Base-by-base conservation (phyloP, 2,888 invertebrate genomes). In the Nomada ruficornis region DNA sequence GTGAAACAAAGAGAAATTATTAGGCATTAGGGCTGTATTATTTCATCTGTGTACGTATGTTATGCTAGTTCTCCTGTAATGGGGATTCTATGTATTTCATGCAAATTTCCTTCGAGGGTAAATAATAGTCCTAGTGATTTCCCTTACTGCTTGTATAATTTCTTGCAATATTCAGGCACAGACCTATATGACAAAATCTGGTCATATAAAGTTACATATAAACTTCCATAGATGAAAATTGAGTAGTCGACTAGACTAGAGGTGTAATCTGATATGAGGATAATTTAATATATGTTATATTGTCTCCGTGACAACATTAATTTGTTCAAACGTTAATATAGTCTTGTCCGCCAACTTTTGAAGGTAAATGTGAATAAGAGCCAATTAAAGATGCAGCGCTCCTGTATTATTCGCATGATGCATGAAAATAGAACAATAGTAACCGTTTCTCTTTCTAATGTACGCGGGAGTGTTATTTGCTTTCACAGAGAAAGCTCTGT, bases 331-430 rank as follows among this genome's bases (percentile, higher is more conserved):
- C 54, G 63, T 57, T 23, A 63, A 26, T 11, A 20, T 4, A 26
- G 23, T 23, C 20, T 7, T 47, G 50, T 15, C 10, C n/a, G 42
- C 26, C 2, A 47, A 42, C 42, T 50, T 72, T 52, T 15, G 36
- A 26, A 50, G 23, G 44, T 1, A 44, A 75, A 69, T 26, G 36
- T 11, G 59, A 52, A 42, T 68, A 44, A 68, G 54, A 59, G 57
- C 2, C 70, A 76, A 76, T 76, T 76, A 62, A 60, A 62, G 57
- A 62, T 70, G 54, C 70, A 70, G 26, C 54, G 11, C n/a, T 42
- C 15, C 13, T n/a, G 50, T 59, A 64, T 72, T 72, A 64, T 71
- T 42, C 20, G 26, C 13, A 44, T 26, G 64, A 44, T 64, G 44
- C 44, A 54, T 72, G 64, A 65, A 72, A 64, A 64, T 72, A 44